Evolutionary conservation across 2,888 invertebrate species (phyloP), one percentile per base, ranked within the genome.

Genomic region (Spatulosminthurus flaviceps): DNA sequence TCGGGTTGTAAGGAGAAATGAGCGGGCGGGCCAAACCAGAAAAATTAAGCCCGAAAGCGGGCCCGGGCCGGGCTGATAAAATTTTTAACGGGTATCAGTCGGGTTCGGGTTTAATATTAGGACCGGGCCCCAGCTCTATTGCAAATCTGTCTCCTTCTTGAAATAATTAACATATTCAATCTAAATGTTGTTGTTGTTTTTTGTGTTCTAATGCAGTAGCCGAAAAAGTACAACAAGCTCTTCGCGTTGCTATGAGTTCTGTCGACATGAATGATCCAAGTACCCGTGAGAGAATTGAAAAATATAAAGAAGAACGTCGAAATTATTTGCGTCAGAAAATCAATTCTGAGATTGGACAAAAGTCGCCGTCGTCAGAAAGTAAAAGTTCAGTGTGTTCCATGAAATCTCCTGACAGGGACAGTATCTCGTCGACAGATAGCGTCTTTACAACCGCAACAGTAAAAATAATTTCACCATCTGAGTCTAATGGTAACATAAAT

Each of bases 291-390:
- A 89, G 95, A 69, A 95, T 96, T 83, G 95, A 96, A 88, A 93
- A 93, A 87, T 96, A 95, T 87, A 96, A 96, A 88, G 95, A 95
- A 87, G 95, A 96, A 86, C 89, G 95, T n/a, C 90, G 96, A 74
- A 93, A 92, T 84, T 94, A 94, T 86, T 42, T 77, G 29, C 91
- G 95, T 69, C 95, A 95, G 86, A 95, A 95, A 87, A 95, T 95
- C 87, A 92, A 94, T 34, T 82, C 83, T 0, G 84, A 83, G 67
- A 43, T 85, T 22, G 72, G 71, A 16, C 80, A 74, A 42, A 76
- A 77, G 22, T 76, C 78, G 26, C 79, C 81, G 42, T 82, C 79
- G 24, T 78, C 74, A 7, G 75, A 78, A n/a, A 77, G 73, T n/a
- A 78, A 78, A 72, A 76, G 67, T 13, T 80, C 80, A 1, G 22